Percentiles rank a stretch among this genome's conserved stretches.
These are phyloP conservation scores for Pseudopodoces humilis DNA, from an alignment of 2,113 vertebrate species.

Conservation along the genomic window DNA sequence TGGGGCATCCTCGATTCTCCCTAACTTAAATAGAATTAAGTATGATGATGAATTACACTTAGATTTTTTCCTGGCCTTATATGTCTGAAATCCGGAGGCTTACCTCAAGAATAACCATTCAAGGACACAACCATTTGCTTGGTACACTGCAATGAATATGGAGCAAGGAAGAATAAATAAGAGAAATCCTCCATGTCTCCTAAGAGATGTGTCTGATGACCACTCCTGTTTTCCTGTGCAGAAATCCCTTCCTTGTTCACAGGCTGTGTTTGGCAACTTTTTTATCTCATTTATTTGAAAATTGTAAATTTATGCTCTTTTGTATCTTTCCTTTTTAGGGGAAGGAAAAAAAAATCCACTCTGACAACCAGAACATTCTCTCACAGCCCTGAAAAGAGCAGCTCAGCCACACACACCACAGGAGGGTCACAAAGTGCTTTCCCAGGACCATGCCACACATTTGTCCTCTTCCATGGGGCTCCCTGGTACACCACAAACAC, in stretches of 20 bases:
- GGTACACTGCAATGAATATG: neutral
- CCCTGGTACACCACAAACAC: neutral
- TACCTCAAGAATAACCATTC: neutral
- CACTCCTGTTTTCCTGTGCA: neutral
- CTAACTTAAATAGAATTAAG: neutral
- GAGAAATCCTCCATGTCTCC: neutral
- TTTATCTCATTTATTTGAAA: neutral
- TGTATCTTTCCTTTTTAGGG: neutral
- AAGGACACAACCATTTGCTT: neutral
- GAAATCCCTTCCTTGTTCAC: neutral
- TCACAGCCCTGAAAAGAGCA: neutral
- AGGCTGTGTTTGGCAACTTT: neutral
- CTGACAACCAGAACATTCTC: neutral
- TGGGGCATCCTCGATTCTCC: neutral
- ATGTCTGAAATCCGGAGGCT: neutral
- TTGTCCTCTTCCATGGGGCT: neutral
- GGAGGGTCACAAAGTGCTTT: neutral
- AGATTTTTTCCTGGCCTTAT: neutral
- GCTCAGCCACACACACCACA: neutral
- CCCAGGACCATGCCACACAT: neutral
- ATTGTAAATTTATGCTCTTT: neutral
- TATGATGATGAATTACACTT: fast-evolving
- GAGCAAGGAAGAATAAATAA: neutral
- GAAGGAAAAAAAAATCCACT: neutral
- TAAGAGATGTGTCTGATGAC: neutral